Evolutionary conservation across 1,140 invertebrate species (phyloP), one percentile per base, ranked within the genome.

Genomic region (Drosophila elegans): DNA sequence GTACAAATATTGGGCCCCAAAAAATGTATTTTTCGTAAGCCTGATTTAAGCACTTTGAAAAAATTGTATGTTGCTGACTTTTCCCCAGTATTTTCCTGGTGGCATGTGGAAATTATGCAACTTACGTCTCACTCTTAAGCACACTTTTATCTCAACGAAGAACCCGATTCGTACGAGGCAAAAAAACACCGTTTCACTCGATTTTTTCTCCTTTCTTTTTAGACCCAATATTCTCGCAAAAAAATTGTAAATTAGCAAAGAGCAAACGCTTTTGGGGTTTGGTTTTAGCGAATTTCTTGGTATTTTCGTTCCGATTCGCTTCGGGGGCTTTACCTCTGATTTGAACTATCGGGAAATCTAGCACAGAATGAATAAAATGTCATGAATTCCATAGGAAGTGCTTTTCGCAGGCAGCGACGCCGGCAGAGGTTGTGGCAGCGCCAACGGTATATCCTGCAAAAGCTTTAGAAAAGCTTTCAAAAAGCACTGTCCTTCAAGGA

Each of bases 281-380:
- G 29, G 13, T 36, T 42, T 62, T 59, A 32, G 46, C n/a, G 39
- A 27, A 49, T 52, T 64, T 72, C 16, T 60, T 63, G 48, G 34
- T 34, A 60, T 66, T 55, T 54, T 66, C 44, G 57, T 66, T 80
- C 62, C 53, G 51, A 11, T 59, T 75, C 67, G 38, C 64, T 46
- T 39, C 27, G 32, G 52, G 46, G 66, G n/a, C 68, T 73, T 85
- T 85, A 84, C 80, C 84, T 89, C 84, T 89, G 84, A 78, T 90
- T 89, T 62, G 89, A 86, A 86, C 90, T 91, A 91, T 91, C 84
- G 89, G 89, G 90, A 91, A 91, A 91, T 88, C 89, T 85, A 86
- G 74, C 62, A 80, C 89, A 91, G 89, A 91, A 91, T 91, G 89
- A 91, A 72, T 76, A 63, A 64, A 76, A 88, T 78, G 78, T 80